These are phyloP conservation scores for Hippocampus guttulatus DNA, from an alignment of 2,113 vertebrate species.

Conservation along the genomic window DNA sequence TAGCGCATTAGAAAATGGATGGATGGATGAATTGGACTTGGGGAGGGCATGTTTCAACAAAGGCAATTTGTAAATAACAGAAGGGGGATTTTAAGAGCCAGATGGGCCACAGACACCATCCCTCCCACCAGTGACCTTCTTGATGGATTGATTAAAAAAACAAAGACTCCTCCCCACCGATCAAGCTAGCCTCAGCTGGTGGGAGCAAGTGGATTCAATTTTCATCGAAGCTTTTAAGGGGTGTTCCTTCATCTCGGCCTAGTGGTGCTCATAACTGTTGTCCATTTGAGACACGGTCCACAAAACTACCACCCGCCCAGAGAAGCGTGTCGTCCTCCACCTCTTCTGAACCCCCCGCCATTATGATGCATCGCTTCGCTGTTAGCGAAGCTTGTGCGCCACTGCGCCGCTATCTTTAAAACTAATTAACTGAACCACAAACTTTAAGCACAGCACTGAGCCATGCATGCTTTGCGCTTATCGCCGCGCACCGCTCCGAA, in stretches of 20 bases:
- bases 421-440: constrained; percentile 47
- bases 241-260: constrained; percentile 24
- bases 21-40: not conserved
- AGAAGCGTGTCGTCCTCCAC: constrained; percentile 39
- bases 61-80: constrained; percentile 3
- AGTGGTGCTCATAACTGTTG: constrained; percentile 36
- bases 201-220: constrained; percentile 53
- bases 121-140: constrained; percentile 26
- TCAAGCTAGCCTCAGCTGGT: constrained; percentile 51
- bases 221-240: constrained; percentile 29
- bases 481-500: constrained; percentile 16
- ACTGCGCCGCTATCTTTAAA: constrained; percentile 21
- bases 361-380: constrained; percentile 26
- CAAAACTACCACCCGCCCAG: constrained; percentile 29
- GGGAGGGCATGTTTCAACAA: constrained; percentile 5
- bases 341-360: constrained; percentile 24
- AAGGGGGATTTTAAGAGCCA: constrained; percentile 27
- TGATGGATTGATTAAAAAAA: constrained; percentile 40
- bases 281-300: constrained; percentile 35
- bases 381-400: constrained; percentile 29
- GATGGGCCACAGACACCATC: constrained; percentile 24
- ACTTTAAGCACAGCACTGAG: constrained; percentile 40
- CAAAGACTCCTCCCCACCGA: constrained; percentile 14
- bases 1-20: not conserved
- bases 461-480: constrained; percentile 30